Evolutionary conservation across 2,888 invertebrate genomes (phyloP), one percentile per base, ranked within the genome.

Genomic region (Ariolimax columbianus): DNA sequence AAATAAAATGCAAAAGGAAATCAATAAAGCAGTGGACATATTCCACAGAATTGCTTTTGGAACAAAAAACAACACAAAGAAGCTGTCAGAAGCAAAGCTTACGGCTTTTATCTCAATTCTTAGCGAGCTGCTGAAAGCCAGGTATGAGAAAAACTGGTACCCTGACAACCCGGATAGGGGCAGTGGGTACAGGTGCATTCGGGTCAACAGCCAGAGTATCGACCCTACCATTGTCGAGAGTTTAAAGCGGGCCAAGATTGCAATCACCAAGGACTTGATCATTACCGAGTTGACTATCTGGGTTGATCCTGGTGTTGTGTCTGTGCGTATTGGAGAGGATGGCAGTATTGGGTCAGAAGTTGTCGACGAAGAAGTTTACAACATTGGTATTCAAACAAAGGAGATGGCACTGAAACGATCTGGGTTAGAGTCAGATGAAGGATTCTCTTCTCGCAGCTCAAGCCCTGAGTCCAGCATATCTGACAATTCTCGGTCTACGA

Each of bases 301-400:
- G 97, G 96, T 97, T 88, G 97, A 97, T 92, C 97, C 96, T 1
- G 95, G 95, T 89, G 96, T 96, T 94, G 97, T 97, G 14, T 95
- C 95, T 26, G 96, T 96, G 93, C 94, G 96, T 90, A 95, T 96
- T 90, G 96, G 96, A 38, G 96, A 96, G 91, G 95, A 96, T 90
- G 96, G 96, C 47, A 95, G 95, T 89, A 95, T 96, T 88, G 96
- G 96, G 88, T 51, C 80, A 30, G 81, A 81, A 36, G 68, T 81
- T 1, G 70, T 85, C 26, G 85, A 85, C 68, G 81, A 81, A 66
- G 66, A 77, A 47, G 43, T 81, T 43, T 85, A 77, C 66, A 81
- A 80, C 38, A 33, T 73, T 23, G 33, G 70, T 63, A 47, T 43
- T 17, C n/a, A 80, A 33, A 26, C 38, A 26, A 72, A 82, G 19